These are phyloP conservation scores for Corydoras maculifer DNA, from an alignment of 2,113 vertebrate species.

Conservation along the genomic window DNA sequence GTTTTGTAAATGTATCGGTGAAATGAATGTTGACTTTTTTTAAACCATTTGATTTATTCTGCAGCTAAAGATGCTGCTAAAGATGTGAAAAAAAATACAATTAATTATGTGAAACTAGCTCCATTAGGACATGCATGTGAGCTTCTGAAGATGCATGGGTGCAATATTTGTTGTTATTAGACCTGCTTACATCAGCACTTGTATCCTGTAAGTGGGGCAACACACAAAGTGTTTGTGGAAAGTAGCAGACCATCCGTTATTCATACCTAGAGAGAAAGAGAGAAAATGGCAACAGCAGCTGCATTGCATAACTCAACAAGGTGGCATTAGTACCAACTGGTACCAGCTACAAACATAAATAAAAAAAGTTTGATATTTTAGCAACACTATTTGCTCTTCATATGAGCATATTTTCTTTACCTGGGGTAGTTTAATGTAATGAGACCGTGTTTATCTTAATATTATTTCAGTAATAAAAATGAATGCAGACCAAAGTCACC, in stretches of 20 bases:
- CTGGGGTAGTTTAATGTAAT: background rate
- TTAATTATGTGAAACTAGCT: constrained; percentile 10
- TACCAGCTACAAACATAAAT: background rate
- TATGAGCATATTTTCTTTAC: background rate
- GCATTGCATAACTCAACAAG: constrained; percentile 16
- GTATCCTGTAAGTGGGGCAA: constrained; percentile 57
- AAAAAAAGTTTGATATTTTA: background rate
- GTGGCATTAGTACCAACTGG: constrained; percentile 31
- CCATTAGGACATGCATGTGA: constrained; percentile 34
- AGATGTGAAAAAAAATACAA: too few relatives aligned
- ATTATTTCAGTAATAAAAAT: constrained; percentile 28
- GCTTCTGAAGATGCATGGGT: constrained; percentile 48
- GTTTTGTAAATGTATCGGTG: background rate
- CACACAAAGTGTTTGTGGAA: constrained; percentile 35
- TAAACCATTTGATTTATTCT: background rate
- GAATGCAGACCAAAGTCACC: constrained; percentile 38
- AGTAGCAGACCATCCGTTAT: constrained; percentile 61
- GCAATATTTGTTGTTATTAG: constrained; percentile 12
- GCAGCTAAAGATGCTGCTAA: too few relatives aligned
- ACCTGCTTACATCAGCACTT: constrained; percentile 56
- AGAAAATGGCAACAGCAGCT: constrained; percentile 31
- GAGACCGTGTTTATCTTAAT: constrained; percentile 20
- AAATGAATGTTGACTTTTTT: background rate
- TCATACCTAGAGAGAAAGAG: constrained; percentile 2
- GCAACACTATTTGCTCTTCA: background rate